Conservation (phyloP, 2,888 invertebrate species). For the Chloromyia formosa region DNA sequence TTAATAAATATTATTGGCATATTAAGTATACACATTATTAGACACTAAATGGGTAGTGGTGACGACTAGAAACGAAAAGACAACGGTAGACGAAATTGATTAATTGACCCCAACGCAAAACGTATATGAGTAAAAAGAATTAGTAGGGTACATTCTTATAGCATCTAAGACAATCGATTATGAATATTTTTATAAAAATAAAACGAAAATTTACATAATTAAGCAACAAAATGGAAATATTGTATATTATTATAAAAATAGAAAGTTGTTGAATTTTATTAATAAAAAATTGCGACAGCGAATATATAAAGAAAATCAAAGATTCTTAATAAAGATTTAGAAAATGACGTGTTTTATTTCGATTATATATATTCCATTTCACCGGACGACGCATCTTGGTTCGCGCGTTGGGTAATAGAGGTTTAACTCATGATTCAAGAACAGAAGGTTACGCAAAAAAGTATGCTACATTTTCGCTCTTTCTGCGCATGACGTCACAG, state of each 20-base stretch:
- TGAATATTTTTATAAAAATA: slow-evolving; percentile 40
- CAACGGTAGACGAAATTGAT: neutral
- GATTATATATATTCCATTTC: too few species aligned
- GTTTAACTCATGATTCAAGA: too few species aligned
- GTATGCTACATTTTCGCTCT: too few species aligned
- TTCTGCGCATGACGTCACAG: too few species aligned
- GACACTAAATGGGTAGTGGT: neutral
- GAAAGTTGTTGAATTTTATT: slow-evolving; percentile 35
- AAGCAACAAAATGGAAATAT: slow-evolving; percentile 1
- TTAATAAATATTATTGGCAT: slow-evolving; percentile 24
- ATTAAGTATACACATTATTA: slow-evolving; percentile 1
- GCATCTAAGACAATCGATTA: slow-evolving; percentile 42
- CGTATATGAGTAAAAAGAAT: neutral
- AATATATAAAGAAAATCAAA: slow-evolving; percentile 27
- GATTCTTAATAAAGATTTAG: slow-evolving; percentile 27
- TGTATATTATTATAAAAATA: slow-evolving; percentile 5
- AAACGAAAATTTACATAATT: slow-evolving; percentile 11
- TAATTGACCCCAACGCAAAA: slow-evolving; percentile 33
- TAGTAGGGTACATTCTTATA: slow-evolving; percentile 11
- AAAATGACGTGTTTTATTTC: neutral
- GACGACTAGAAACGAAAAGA: neutral
- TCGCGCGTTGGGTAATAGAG: too few species aligned
- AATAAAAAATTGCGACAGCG: slow-evolving; percentile 14
- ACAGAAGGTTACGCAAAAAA: too few species aligned
- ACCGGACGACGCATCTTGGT: too few species aligned